These are phyloP conservation scores for Campodea augens DNA, from an alignment of 1,140 invertebrate genomes.

Conservation along the genomic window DNA sequence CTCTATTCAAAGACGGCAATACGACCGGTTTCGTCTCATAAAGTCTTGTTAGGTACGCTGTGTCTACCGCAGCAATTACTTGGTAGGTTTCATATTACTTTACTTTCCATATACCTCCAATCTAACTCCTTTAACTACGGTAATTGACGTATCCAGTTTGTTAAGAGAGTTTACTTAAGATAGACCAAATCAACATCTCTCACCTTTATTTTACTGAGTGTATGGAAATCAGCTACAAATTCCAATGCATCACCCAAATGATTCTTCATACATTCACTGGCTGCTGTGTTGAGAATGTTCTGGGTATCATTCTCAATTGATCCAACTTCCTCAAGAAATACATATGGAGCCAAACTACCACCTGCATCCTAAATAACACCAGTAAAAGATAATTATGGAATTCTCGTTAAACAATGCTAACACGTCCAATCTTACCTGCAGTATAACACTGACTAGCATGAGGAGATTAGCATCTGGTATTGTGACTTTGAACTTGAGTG, in stretches of 20 bases:
- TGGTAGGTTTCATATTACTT: background rate
- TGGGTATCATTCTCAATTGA: conserved; percentile 26
- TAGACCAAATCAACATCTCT: no score
- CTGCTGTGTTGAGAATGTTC: conserved; percentile 52
- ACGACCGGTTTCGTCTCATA: no score
- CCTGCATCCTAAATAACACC: conserved; percentile 44
- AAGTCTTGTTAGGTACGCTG: no score
- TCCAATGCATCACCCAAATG: conserved; percentile 88
- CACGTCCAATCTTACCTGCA: conserved; percentile 37
- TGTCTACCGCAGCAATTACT: no score
- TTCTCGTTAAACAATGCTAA: conserved; percentile 6
- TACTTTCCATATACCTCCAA: no score
- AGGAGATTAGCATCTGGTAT: conserved; percentile 89
- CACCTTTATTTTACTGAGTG: conserved; percentile 93
- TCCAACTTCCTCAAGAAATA: conserved; percentile 30
- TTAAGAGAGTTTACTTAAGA: no score
- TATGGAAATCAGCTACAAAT: conserved; percentile 89
- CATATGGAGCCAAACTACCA: conserved; percentile 44
- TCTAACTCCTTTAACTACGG: no score
- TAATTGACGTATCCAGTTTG: no score
- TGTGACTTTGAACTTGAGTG: conserved; percentile 81
- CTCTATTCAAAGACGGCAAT: no score
- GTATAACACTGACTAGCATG: conserved; percentile 67
- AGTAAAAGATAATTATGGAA: background rate
- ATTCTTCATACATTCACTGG: conserved; percentile 78